Evolutionary conservation across 2,113 vertebrate species (phyloP).

Genomic region (Picathartes gymnocephalus): DNA sequence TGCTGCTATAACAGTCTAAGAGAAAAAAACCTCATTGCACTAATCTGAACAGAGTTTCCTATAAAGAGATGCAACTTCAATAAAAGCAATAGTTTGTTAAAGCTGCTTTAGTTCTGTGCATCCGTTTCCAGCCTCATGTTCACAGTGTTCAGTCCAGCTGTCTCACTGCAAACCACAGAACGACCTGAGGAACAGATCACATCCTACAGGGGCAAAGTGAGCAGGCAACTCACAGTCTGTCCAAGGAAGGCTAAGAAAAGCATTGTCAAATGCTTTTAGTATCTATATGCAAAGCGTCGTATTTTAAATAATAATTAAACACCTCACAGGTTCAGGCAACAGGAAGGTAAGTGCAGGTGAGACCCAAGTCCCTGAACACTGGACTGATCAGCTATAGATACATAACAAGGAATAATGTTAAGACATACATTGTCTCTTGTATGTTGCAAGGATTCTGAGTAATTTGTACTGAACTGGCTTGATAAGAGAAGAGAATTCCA

Average conservation of each 20-base stretch:
- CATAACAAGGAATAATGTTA: neutral
- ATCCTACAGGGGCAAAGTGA: neutral
- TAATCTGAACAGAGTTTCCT: neutral
- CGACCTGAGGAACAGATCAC: neutral
- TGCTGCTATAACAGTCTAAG: neutral
- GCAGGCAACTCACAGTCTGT: neutral
- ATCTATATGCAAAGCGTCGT: neutral
- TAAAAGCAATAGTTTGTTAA: neutral
- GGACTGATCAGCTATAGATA: neutral
- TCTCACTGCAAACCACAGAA: neutral
- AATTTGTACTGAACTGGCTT: neutral
- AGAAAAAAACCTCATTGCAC: neutral
- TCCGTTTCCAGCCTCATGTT: neutral
- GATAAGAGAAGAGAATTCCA: neutral
- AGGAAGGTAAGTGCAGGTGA: neutral
- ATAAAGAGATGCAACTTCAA: neutral
- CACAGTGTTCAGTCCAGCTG: rapidly evolving
- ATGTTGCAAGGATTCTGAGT: neutral
- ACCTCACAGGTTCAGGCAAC: neutral
- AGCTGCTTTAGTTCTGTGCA: neutral
- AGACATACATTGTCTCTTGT: neutral
- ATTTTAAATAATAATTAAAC: neutral
- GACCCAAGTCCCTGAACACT: neutral
- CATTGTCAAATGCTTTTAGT: neutral
- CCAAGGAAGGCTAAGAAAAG: neutral